Conservation (phyloP, 2,888 invertebrate genomes). For the Nudaria mundana region DNA sequence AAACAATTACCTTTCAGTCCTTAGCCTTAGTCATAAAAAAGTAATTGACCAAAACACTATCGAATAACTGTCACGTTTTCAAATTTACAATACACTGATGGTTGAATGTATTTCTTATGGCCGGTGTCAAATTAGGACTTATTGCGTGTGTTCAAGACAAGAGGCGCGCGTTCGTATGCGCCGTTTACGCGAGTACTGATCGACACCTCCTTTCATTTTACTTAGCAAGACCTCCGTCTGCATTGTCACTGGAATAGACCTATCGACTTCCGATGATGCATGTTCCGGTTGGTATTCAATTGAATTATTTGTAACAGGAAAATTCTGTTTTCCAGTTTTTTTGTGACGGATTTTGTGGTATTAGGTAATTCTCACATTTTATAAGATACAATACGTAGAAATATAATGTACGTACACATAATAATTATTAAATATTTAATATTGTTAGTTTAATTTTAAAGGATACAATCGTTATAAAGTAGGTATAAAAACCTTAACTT, state of each 20-base stretch:
- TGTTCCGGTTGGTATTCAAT: slow-evolving; percentile 56
- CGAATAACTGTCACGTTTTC: slow-evolving; percentile 46
- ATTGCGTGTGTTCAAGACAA: slow-evolving; percentile 44
- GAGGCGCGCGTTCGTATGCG: slow-evolving; percentile 50
- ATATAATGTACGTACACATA: too few relatives aligned
- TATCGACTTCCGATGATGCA: slow-evolving; percentile 66
- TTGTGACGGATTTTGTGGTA: slow-evolving; percentile 9
- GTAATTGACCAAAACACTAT: slow-evolving; percentile 43
- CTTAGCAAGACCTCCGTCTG: slow-evolving; percentile 47
- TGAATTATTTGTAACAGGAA: slow-evolving; percentile 26
- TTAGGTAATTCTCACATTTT: not conserved
- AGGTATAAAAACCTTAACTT: too few relatives aligned
- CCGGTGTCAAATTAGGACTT: slow-evolving; percentile 33
- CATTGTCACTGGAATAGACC: slow-evolving; percentile 43
- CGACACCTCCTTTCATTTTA: slow-evolving; percentile 59
- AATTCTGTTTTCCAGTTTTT: slow-evolving; percentile 13
- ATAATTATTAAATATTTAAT: too few relatives aligned
- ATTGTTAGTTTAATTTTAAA: too few relatives aligned
- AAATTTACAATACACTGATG: slow-evolving; percentile 36
- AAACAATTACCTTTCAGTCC: slow-evolving; percentile 43
- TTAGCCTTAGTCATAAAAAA: slow-evolving; percentile 36
- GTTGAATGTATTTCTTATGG: too few relatives aligned
- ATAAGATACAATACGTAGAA: too few relatives aligned
- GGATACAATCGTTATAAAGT: too few relatives aligned
- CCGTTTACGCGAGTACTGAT: slow-evolving; percentile 68